Evolutionary conservation across 1,140 invertebrate genomes (phyloP), one percentile per base, ranked within the genome.

Genomic region (Drosophila arizonae): DNA sequence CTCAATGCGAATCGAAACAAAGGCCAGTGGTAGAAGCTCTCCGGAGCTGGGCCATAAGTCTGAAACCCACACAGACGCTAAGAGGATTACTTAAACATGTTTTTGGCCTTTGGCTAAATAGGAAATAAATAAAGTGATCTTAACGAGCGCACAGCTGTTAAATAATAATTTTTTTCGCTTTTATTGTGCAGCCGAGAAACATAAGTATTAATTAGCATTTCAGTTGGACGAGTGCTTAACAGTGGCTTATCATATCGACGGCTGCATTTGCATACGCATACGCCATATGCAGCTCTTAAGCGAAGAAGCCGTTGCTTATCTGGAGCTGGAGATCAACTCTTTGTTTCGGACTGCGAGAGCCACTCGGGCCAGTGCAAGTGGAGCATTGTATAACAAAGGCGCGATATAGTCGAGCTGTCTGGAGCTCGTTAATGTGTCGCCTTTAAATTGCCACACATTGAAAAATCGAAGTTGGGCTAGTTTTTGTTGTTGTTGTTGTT

Each of bases 361-460:
- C 17, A 17, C 17, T 28, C 26, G 11, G 43, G 3, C 6, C 11
- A 30, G 28, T 6, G 8, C 56, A 54, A 58, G 28, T 65, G 48
- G 48, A 39, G 57, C 65, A 70, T 50, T 62, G 69, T 60, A 72
- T 69, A 79, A 86, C 84, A 86, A 86, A 81, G 81, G 72, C 75
- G 78, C 81, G 63, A 75, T 4, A 58, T 17, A 46, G 41, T 39
- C 17, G 48, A 51, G 72, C 67, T 77, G 72, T 58, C 62, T 67
- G 43, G 21, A 67, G 66, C 65, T 85, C 70, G 81, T 72, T 82
- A 81, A 81, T 77, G 78, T 81, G 79, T 81, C 79, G 75, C 79
- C 79, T 80, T 48, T 73, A 72, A 81, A 80, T 81, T 81, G 79
- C 76, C 66, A 61, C 45, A 71, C 67, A 74, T 72, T 71, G 58